A percentile compares a stretch with the other conserved stretches of the same genome.
phyloP scores from a whole-genome alignment of 2,113 vertebrate genomes.

The Trematomus loennbergii region DNA sequence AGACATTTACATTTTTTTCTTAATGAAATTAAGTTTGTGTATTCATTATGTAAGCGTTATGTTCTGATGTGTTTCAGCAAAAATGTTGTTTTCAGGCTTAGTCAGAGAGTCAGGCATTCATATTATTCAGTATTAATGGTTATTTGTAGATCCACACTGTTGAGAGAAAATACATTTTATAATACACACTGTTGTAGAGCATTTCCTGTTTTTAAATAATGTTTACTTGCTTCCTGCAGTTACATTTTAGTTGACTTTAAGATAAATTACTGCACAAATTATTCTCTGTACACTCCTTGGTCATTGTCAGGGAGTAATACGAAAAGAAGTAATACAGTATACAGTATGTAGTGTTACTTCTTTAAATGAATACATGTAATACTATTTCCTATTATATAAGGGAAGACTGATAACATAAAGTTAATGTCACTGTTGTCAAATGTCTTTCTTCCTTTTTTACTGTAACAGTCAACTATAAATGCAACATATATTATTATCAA shows the following conservation, averaged over 20 bases:
- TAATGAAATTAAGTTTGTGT: constrained; percentile 34
- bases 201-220: constrained; percentile 47
- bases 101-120: constrained; percentile 35
- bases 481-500: constrained; percentile 52
- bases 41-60: constrained; percentile 1
- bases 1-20: constrained; percentile 9
- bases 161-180: constrained; percentile 43
- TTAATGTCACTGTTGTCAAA: constrained; percentile 28
- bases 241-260: constrained; percentile 52
- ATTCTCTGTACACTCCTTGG: constrained; percentile 30
- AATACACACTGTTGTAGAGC: constrained; percentile 2
- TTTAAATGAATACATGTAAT: constrained; percentile 46
- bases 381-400: constrained; percentile 37
- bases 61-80: constrained; percentile 29
- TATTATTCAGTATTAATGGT: constrained; percentile 31
- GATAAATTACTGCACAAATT: constrained; percentile 35
- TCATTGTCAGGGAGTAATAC: constrained; percentile 32
- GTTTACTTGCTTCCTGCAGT: constrained; percentile 41
- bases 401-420: constrained; percentile 24
- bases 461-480: constrained; percentile 41
- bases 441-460: constrained; percentile 33
- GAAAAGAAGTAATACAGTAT: constrained; percentile 22
- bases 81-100: constrained; percentile 50
- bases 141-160: constrained; percentile 33
- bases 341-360: constrained; percentile 35